Base-by-base conservation (phyloP, 2,888 invertebrate species). In the Eupithecia exiguata region DNA sequence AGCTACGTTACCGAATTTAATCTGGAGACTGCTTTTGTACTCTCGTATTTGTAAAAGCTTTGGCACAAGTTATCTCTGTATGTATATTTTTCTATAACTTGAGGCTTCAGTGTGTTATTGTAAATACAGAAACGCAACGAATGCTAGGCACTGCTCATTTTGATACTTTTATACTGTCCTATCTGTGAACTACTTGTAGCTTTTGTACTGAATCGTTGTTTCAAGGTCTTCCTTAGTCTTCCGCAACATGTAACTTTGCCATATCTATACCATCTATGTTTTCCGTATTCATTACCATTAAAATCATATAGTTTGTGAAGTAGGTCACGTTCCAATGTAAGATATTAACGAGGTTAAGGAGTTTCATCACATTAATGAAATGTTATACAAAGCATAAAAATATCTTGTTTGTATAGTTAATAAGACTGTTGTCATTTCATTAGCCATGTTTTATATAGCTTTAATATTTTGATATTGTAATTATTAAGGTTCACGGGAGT, bases 11-110 rank as follows among this genome's bases (percentile, higher is more conserved):
- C 94, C 95, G 95, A 95, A 95, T 95, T 95, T 95, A 95, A 89
- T 91, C 93, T 93, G 94, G 94, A 95, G 95, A 95, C 95, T 95
- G 95, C 93, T 95, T 95, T 94, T 95, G 93, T 94, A 94, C 91
- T 93, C 93, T 90, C 88, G 88, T 92, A 92, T 91, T 89, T 93
- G 91, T 90, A 89, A 88, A 86, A 82, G 85, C 92, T 93, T 93
- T 90, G 90, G 91, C 92, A 90, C 91, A 88, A 86, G 92, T 91
- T 92, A 92, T 90, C 90, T 89, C 89, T 92, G 92, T 94, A 80
- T 77, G 75, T 79, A 80, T 80, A 93, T 94, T 94, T 94, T 93
- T 93, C 89, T 93, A 93, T 89, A 88, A 84, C 86, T 88, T 81
- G 84, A 87, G 82, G 90, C 88, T 88, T 87, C 85, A 84, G 84